phyloP scores from a whole-genome alignment of 2,797 vertebrate species.

The Parauchenoglanis ngamensis region DNA sequence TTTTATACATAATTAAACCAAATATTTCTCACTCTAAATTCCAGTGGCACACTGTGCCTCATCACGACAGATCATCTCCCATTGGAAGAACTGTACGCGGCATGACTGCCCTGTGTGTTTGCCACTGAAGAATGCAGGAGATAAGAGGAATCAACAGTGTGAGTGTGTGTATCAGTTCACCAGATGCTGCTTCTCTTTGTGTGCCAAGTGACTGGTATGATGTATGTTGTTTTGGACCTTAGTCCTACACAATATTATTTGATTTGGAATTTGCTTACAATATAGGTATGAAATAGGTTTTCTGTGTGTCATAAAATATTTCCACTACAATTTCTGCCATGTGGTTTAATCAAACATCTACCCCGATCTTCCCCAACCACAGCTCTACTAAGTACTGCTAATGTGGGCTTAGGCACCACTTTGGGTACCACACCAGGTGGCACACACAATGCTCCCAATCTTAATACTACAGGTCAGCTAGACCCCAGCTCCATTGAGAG shows the following conservation, averaged over 20 bases:
- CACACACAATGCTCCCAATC: conserved; percentile 83
- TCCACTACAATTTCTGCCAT: not conserved
- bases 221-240: not conserved
- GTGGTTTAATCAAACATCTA: not conserved
- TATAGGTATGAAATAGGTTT: not conserved
- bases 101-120: conserved; percentile 98
- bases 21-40: not conserved
- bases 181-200: conserved; percentile 25
- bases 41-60: conserved; percentile 93
- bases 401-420: conserved; percentile 84
- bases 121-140: conserved; percentile 96
- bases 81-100: conserved; percentile 98
- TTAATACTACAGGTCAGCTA: conserved; percentile 92
- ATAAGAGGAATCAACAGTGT: conserved; percentile 99
- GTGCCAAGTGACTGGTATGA: not conserved
- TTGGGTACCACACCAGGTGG: conserved; percentile 84
- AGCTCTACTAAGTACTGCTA: conserved; percentile 85
- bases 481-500: conserved; percentile 98
- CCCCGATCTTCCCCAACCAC: conserved; percentile 30
- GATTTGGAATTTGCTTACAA: not conserved
- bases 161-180: conserved; percentile 81
- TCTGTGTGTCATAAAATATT: not conserved
- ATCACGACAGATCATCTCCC: conserved; percentile 98
- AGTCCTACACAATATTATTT: not conserved
- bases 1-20: not conserved